phyloP scores from a whole-genome alignment of 2,797 vertebrate genomes.

The Alauda arvensis region DNA sequence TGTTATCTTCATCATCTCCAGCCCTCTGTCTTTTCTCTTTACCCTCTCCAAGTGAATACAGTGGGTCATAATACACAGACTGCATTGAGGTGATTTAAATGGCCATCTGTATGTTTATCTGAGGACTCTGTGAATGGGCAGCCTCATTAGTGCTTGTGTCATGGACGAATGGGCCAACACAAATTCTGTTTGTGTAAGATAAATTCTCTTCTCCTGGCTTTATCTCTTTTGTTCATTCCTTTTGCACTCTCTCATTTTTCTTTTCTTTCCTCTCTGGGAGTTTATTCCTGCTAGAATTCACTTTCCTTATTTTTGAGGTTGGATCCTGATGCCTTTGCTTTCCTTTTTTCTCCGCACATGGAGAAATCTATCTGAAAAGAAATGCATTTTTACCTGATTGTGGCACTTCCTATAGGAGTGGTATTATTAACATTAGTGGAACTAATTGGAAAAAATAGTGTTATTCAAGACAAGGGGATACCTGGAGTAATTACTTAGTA shows the following conservation, averaged over 20 bases:
- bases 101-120: constrained; percentile 40
- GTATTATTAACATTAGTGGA: neutral
- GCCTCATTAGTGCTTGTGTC: constrained; percentile 45
- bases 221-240: constrained; percentile 11
- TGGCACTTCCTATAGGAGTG: neutral
- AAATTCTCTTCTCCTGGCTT: constrained; percentile 20
- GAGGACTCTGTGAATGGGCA: neutral
- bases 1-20: constrained; percentile 57
- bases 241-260: neutral
- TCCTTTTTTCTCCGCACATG: neutral
- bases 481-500: neutral
- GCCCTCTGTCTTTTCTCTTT: constrained; percentile 30
- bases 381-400: neutral
- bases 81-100: constrained; percentile 33
- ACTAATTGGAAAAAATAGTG: neutral
- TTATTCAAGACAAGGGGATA: neutral
- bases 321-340: neutral
- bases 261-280: neutral
- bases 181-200: constrained; percentile 46
- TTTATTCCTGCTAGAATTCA: neutral
- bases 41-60: constrained; percentile 25
- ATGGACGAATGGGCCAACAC: constrained; percentile 21
- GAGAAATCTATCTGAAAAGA: neutral
- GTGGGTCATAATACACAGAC: constrained; percentile 9
- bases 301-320: neutral